Evolutionary conservation across 2,113 vertebrate genomes (phyloP).

Genomic region (Columbina picui): DNA sequence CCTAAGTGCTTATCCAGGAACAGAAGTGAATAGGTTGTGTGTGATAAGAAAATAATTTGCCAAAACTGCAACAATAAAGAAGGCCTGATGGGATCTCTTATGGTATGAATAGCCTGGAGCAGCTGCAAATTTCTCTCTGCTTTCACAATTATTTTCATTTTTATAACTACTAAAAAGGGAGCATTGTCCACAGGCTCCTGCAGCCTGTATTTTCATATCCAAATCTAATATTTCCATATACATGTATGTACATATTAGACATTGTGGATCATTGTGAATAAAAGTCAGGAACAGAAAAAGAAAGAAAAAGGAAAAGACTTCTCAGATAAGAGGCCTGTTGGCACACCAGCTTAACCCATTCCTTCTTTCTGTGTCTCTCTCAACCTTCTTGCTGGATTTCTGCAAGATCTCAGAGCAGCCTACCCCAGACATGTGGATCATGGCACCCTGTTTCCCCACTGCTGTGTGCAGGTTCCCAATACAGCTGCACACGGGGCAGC

Average conservation of each 20-base stretch:
- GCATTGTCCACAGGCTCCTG: slow-evolving; percentile 76
- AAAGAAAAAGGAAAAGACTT: slow-evolving; percentile 12
- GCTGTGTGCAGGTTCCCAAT: neutral
- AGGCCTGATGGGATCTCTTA: slow-evolving; percentile 85
- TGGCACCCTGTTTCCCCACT: neutral
- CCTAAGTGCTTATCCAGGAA: slow-evolving; percentile 85
- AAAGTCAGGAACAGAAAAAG: slow-evolving; percentile 25
- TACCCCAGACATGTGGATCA: neutral
- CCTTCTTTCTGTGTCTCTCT: neutral
- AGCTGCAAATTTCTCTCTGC: slow-evolving; percentile 84
- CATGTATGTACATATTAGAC: slow-evolving; percentile 10
- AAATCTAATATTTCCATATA: slow-evolving; percentile 60
- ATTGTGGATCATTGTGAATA: slow-evolving; percentile 45
- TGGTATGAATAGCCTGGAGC: slow-evolving; percentile 82
- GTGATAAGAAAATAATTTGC: slow-evolving; percentile 89
- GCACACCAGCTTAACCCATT: slow-evolving; percentile 19
- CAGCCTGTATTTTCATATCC: slow-evolving; percentile 67
- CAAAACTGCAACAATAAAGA: slow-evolving; percentile 87
- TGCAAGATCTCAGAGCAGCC: neutral
- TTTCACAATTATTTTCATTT: slow-evolving; percentile 87
- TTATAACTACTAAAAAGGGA: slow-evolving; percentile 81
- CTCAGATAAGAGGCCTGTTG: slow-evolving; percentile 58
- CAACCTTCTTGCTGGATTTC: neutral
- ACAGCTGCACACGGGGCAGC: neutral
- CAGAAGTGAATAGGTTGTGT: slow-evolving; percentile 86